A percentile compares a stretch with the other conserved stretches of the same genome.
These are phyloP conservation scores for Pseudopleuronectes americanus DNA, from an alignment of 2,797 vertebrate species.

Conservation along the genomic window DNA sequence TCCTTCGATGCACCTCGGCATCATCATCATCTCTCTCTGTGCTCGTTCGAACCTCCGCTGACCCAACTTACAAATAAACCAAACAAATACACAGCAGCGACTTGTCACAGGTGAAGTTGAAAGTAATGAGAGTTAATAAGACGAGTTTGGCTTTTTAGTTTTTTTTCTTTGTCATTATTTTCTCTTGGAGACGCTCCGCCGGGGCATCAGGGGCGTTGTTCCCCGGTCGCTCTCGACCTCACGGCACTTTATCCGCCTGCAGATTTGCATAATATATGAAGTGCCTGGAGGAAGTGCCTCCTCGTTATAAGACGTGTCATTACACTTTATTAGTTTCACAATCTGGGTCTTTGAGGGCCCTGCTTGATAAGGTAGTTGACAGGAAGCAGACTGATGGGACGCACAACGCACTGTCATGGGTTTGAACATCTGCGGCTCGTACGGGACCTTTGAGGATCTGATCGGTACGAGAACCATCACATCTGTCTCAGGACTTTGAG, in stretches of 20 bases:
- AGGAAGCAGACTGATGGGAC: constrained; percentile 30
- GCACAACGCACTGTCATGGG: constrained; percentile 17
- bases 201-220: constrained; percentile 13
- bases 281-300: constrained; percentile 47
- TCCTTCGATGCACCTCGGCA: constrained; percentile 25
- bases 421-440: constrained; percentile 15
- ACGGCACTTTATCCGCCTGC: constrained; percentile 38
- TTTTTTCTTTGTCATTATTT: constrained; percentile 25
- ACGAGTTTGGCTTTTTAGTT: constrained; percentile 11
- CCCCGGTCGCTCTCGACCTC: constrained; percentile 44
- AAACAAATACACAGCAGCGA: constrained; percentile 6
- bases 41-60: constrained; percentile 4
- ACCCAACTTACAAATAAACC: constrained; percentile 6
- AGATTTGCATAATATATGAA: constrained; percentile 76
- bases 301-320: constrained; percentile 64
- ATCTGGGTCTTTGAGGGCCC: constrained; percentile 55
- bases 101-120: constrained; percentile 19
- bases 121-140: background rate
- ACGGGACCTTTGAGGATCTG: constrained; percentile 28
- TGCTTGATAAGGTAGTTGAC: constrained; percentile 55
- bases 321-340: constrained; percentile 56
- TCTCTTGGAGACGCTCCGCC: background rate
- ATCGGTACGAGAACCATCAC: background rate
- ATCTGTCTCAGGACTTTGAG: background rate
- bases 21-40: constrained; percentile 6